Conservation (phyloP, 2,113 vertebrate species). For the Butorides virescens region DNA sequence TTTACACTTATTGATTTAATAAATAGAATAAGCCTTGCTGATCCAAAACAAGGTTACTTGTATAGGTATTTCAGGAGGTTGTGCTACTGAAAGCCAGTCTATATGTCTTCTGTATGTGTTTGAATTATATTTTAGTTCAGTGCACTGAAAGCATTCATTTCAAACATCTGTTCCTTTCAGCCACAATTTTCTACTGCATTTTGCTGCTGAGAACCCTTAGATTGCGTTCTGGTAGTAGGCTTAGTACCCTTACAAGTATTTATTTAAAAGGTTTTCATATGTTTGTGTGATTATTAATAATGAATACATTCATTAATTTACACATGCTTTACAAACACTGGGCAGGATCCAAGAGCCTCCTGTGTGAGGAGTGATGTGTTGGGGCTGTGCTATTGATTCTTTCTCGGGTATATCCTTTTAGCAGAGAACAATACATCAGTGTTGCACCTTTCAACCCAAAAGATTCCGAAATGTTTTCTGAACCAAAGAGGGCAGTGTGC, state of each 20-base stretch:
- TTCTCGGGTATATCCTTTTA: not conserved
- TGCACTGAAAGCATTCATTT: not conserved
- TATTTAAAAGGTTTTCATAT: not conserved
- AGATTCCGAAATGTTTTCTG: not conserved
- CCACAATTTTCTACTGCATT: not conserved
- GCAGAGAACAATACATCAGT: not conserved
- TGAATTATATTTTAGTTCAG: not conserved
- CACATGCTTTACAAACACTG: not conserved
- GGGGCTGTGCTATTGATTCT: not conserved
- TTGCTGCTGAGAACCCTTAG: not conserved
- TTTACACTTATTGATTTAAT: slow-evolving; percentile 35
- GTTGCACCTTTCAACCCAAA: not conserved
- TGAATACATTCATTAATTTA: not conserved
- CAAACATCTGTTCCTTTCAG: not conserved
- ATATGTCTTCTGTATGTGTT: not conserved
- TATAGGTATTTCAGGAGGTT: not conserved
- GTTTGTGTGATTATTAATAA: slow-evolving; percentile 1
- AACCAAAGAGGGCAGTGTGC: not conserved
- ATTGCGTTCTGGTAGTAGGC: not conserved
- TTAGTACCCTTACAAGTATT: not conserved
- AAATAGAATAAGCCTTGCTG: slow-evolving; percentile 13
- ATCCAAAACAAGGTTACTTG: slow-evolving; percentile 30
- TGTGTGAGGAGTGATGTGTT: not conserved
- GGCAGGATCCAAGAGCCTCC: not conserved
- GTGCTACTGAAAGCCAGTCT: not conserved